Base-by-base conservation (phyloP, 1,140 invertebrate species). In the Sogatella furcifera region DNA sequence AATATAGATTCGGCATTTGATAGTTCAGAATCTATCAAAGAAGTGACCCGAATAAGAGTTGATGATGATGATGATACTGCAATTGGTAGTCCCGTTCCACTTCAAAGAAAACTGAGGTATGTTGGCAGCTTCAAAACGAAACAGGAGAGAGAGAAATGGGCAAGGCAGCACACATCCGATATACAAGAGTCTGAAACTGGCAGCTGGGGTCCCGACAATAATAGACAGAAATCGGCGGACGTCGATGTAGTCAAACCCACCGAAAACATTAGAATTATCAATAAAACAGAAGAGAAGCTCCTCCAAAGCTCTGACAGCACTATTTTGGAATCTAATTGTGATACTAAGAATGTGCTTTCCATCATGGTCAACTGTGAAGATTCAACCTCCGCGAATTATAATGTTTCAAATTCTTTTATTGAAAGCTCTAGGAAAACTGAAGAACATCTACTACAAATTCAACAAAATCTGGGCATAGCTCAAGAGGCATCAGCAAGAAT, bases 101-200 rank as follows among this genome's bases (percentile, higher is more conserved):
- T 49, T 8, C 46, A 17, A 19, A 65, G 61, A 9, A 68, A 64
- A 53, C 49, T 74, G 9, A 61, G 62, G 21, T 70, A 73, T 57
- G 66, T 66, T 13, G 71, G 71, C 13, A 74, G 72, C 57, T 74
- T 74, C 44, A 74, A 74, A 65, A 70, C 68, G 13, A 66, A 68
- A 57, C 65, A 66, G 55, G 68, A 69, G 57, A 49, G 67, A 34
- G 66, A 68, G 5, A 63, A 62, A 56, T 64, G 61, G 62, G 63
- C 61, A n/a, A 64, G 66, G 59, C 65, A 65, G 34, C 28, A 57
- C 34, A 59, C 28, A 15, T 53, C 55, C 41, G 55, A 62, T 38
- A 38, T 38, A 8, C 34, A 38, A 38, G 15, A 17, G 15, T 49
- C 46, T 17, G 46, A 49, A 22, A 19, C 21, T 17, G 46, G 15